These are phyloP conservation scores for Drosophila melanica DNA, from an alignment of 1,140 invertebrate species.

Conservation along the genomic window DNA sequence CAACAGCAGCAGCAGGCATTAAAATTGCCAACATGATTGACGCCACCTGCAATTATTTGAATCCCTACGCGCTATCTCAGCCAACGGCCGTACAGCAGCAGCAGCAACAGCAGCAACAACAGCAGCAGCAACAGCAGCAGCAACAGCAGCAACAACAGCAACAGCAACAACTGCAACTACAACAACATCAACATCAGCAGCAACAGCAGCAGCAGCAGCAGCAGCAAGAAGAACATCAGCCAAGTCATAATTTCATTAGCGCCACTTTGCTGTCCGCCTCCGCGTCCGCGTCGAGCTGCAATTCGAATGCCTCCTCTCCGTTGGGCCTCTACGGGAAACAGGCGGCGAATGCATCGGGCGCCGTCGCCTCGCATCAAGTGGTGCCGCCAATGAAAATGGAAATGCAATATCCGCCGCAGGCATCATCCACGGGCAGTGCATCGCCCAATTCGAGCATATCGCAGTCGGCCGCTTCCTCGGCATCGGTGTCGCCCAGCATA, in stretches of 20 bases:
- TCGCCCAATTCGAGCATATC: conserved; percentile 77
- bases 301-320: conserved; percentile 21
- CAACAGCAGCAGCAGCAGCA: conserved; percentile 22
- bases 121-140: conserved; percentile 53
- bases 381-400: conserved; percentile 74
- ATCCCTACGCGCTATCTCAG: conserved; percentile 67
- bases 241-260: conserved; percentile 51
- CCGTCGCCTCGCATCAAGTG: conserved; percentile 32
- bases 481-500: conserved; percentile 77
- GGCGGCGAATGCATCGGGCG: conserved; percentile 24
- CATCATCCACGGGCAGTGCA: conserved; percentile 80
- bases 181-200: conserved; percentile 41
- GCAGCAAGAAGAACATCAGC: conserved; percentile 30
- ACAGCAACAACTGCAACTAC: conserved; percentile 42
- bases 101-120: conserved; percentile 14
- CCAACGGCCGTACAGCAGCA: conserved; percentile 42
- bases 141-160: conserved; percentile 29
- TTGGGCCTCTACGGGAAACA: conserved; percentile 24
- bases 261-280: conserved; percentile 46
- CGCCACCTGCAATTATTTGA: conserved; percentile 80
- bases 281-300: conserved; percentile 13
- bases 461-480: conserved; percentile 75
- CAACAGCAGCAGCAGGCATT: conserved; percentile 16
- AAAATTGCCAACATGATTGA: conserved; percentile 76
- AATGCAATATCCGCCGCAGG: conserved; percentile 80